Evolutionary conservation across 2,113 vertebrate species (phyloP).

Genomic region (Holacanthus passer): DNA sequence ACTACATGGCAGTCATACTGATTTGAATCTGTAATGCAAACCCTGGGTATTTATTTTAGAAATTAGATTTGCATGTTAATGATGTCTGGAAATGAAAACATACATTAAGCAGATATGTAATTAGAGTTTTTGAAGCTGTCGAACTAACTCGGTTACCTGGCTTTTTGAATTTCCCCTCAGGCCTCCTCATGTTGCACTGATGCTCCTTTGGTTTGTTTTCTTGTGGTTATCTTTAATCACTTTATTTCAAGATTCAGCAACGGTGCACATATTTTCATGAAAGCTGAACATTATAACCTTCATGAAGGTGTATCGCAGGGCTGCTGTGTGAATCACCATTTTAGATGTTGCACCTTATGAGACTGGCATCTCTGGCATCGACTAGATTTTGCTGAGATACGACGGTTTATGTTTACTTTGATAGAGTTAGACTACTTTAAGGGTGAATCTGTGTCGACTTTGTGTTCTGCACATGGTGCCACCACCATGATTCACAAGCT

Average conservation of each 20-base stretch:
- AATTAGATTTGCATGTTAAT: background rate
- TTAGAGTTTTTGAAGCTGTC: background rate
- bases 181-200: background rate
- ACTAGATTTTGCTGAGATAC: background rate
- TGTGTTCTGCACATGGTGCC: background rate
- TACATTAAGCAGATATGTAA: constrained; percentile 15
- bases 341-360: too few species aligned
- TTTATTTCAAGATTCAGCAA: background rate
- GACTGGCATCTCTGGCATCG: too few species aligned
- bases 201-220: constrained; percentile 8
- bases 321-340: background rate
- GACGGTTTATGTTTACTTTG: background rate
- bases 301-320: background rate
- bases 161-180: constrained; percentile 24
- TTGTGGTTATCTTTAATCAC: background rate
- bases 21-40: background rate
- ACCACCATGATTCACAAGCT: background rate
- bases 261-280: too few species aligned
- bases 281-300: background rate
- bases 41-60: background rate
- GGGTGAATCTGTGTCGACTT: background rate
- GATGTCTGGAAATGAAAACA: constrained; percentile 31
- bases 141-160: constrained; percentile 18
- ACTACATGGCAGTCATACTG: background rate
- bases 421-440: background rate